Percentiles rank a stretch among this genome's conserved stretches.
phyloP scores from a whole-genome alignment of 2,888 invertebrate species.

The Drosophila sordidula region DNA sequence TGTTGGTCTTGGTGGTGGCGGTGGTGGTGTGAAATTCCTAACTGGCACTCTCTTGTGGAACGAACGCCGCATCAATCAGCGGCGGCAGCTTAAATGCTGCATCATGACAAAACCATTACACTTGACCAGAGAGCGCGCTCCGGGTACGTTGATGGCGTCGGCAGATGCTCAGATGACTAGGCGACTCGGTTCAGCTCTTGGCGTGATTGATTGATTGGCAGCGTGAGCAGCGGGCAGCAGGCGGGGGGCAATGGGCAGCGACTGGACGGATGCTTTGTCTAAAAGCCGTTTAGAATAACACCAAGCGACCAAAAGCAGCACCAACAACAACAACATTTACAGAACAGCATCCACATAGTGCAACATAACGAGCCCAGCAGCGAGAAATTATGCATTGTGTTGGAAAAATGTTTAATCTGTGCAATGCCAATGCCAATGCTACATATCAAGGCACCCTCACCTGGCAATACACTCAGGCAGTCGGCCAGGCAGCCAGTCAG shows the following conservation, averaged over 20 bases:
- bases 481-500: constrained; percentile 22
- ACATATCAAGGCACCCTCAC: constrained; percentile 59
- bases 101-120: constrained; percentile 84
- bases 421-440: constrained; percentile 59
- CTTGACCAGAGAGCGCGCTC: constrained; percentile 69
- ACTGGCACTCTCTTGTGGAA: constrained; percentile 68
- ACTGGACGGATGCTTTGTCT: constrained; percentile 69
- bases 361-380: constrained; percentile 69
- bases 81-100: constrained; percentile 82
- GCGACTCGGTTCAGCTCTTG: constrained; percentile 58
- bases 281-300: constrained; percentile 81
- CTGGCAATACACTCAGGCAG: constrained; percentile 21
- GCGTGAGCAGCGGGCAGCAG: constrained; percentile 74
- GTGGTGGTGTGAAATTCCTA: constrained; percentile 75
- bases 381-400: constrained; percentile 75
- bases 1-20: constrained; percentile 20
- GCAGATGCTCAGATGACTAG: constrained; percentile 81
- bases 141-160: constrained; percentile 57
- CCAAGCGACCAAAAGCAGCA: constrained; percentile 48
- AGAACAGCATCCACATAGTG: constrained; percentile 23
- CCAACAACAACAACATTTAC: constrained; percentile 20
- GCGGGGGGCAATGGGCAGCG: constrained; percentile 22
- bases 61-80: constrained; percentile 71
- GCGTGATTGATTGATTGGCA: constrained; percentile 83
- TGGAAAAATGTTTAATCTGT: constrained; percentile 69